Base-by-base conservation (phyloP, 2,113 vertebrate species). In the Eleginops maclovinus region DNA sequence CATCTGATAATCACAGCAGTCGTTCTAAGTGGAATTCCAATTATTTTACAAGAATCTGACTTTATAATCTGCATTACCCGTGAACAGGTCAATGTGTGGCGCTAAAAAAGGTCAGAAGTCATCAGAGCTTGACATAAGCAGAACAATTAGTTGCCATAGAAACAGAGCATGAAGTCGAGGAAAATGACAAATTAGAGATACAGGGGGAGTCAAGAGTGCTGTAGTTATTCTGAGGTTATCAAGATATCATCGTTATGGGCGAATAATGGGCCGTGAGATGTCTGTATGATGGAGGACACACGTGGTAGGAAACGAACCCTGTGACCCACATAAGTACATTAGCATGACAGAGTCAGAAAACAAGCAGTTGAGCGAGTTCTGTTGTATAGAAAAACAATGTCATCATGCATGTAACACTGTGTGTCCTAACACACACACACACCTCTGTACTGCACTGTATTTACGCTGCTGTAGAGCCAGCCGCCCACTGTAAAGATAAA, bases 301-400 rank as follows among this genome's bases (percentile, higher is more conserved):
- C 63, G 73, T 84, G 81, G 75, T 87, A 4, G 4, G 58, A 49
- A 36, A 77, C 81, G 87, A 92, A 93, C 91, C 47, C 85, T 46
- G 44, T 89, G 89, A 91, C 91, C 87, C 41, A 41, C 56, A 54
- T 78, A 84, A 90, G 87, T 80, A 82, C 78, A 91, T 89, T 90
- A 92, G 87, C 80, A 88, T 78, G 81, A 69, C 78, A 21, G 80
- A 56, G 79, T 71, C 82, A 43, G 75, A 78, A 77, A 90, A 84
- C 83, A 88, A 75, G 79, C 72, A 54, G 81, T 81, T 73, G 72
- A 81, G 22, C 79, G 61, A 66, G 21, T 49, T 72, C 17, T 75
- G 81, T 81, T 79, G 50, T 49, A 50, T 43, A 81, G 62, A 79
- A 75, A 77, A 86, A 87, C 81, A 88, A 81, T 72, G 75, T 77